phyloP scores from a whole-genome alignment of 2,888 invertebrate genomes.

The Rotaria macrura region DNA sequence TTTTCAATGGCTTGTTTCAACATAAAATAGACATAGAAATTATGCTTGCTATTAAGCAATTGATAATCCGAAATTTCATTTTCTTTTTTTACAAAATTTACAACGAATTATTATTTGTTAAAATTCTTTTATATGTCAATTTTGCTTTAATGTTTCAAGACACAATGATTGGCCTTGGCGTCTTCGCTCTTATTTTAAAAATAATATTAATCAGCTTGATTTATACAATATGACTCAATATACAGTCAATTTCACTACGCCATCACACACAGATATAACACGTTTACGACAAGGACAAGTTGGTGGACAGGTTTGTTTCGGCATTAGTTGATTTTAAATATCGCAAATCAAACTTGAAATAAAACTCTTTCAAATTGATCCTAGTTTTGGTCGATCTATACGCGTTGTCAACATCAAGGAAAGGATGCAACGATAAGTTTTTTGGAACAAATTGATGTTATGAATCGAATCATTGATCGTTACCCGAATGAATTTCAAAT shows the following conservation, averaged over 20 bases:
- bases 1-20: too few relatives aligned
- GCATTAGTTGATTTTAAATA: background rate
- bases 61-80: too few relatives aligned
- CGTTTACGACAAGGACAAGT: slow-evolving; percentile 68
- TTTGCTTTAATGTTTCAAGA: background rate
- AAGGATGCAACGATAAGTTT: slow-evolving; percentile 73
- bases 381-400: slow-evolving; percentile 73
- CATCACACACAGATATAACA: slow-evolving; percentile 74
- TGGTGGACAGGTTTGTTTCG: slow-evolving; percentile 58
- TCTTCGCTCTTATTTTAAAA: slow-evolving; percentile 22
- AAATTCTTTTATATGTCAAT: too few relatives aligned
- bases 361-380: background rate
- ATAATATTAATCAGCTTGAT: slow-evolving; percentile 22
- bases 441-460: slow-evolving; percentile 73
- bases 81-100: too few relatives aligned
- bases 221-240: slow-evolving; percentile 20
- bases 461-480: slow-evolving; percentile 66
- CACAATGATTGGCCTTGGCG: slow-evolving; percentile 26
- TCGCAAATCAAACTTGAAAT: background rate
- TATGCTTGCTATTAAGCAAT: too few relatives aligned
- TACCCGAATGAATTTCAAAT: slow-evolving; percentile 60
- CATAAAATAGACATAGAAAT: too few relatives aligned
- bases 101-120: too few relatives aligned
- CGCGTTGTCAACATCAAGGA: slow-evolving; percentile 69
- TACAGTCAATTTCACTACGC: background rate